A percentile compares a stretch with the other conserved stretches of the same genome.
Evolutionary conservation across 2,797 vertebrate species (phyloP).

Genomic region (Furcifer pardalis): DNA sequence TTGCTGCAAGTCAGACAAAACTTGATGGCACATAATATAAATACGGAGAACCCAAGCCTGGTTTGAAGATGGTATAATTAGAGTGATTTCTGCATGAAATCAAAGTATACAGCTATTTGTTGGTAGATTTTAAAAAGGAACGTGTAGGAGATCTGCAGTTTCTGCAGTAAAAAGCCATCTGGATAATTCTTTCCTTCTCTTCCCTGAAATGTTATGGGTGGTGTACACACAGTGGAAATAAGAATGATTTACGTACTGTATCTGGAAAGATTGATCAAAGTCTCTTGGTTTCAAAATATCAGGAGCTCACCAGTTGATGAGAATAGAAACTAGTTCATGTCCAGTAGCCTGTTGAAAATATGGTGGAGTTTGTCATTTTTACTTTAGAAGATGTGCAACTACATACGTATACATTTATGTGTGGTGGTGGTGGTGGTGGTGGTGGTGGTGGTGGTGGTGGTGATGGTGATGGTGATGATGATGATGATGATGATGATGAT

Average conservation of each 20-base stretch:
- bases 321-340: not conserved
- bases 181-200: no score
- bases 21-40: no score
- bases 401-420: no score
- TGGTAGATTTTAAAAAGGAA: not conserved
- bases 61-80: constrained; percentile 1
- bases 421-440: no score
- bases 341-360: not conserved
- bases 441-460: no score
- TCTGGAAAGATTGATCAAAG: not conserved
- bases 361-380: not conserved
- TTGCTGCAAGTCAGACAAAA: no score
- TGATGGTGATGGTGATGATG: no score
- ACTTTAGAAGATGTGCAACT: not conserved
- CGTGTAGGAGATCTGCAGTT: not conserved
- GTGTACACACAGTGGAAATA: not conserved
- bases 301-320: not conserved
- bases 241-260: not conserved
- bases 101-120: constrained; percentile 1
- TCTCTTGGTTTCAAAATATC: not conserved
- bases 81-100: not conserved
- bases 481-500: no score
- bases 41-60: constrained; percentile 1
- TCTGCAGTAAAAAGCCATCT: no score
- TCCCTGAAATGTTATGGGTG: not conserved